A percentile compares a stretch with the other conserved stretches of the same genome.
Conservation (phyloP, 2,113 vertebrate species). For the Crypturellus undulatus region DNA sequence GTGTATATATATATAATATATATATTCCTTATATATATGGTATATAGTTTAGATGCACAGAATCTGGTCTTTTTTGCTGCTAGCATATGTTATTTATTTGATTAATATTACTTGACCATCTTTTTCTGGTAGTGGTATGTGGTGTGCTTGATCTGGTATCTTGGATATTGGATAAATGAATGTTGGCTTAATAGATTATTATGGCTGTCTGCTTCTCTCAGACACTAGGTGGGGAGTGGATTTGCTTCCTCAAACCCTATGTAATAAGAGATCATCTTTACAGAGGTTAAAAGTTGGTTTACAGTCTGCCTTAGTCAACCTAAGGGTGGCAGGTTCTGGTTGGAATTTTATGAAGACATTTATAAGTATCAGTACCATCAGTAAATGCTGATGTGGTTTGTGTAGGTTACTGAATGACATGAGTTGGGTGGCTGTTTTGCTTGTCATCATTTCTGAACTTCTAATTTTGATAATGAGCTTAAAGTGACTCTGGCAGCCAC, state of each 20-base stretch:
- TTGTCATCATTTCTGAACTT: background rate
- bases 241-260: background rate
- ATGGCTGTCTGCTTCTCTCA: background rate
- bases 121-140: background rate
- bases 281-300: background rate
- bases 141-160: background rate
- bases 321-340: accelerated
- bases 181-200: background rate
- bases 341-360: background rate
- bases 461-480: background rate
- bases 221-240: accelerated
- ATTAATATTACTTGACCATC: background rate
- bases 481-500: background rate
- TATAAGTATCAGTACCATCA: background rate
- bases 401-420: background rate
- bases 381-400: background rate
- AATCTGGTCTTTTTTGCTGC: background rate
- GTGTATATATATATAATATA: no score
- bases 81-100: background rate
- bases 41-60: background rate
- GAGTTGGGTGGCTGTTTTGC: background rate
- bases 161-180: no score
- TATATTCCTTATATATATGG: no score
- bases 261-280: background rate
- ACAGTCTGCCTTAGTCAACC: background rate